These are phyloP conservation scores for Drosophila parabipectinata DNA, from an alignment of 1,140 invertebrate genomes.

Conservation along the genomic window DNA sequence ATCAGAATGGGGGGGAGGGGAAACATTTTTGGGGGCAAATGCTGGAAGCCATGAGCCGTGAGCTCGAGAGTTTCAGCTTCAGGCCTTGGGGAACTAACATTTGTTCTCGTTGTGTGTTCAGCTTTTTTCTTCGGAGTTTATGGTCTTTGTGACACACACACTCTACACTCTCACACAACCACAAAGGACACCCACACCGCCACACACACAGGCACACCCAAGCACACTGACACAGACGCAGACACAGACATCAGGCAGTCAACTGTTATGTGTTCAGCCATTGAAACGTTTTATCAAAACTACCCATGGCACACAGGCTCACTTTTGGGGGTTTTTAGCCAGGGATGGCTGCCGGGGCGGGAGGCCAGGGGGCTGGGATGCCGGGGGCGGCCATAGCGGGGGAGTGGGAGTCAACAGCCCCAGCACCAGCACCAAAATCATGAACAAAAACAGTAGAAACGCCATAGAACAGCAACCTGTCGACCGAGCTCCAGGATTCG, in stretches of 20 bases:
- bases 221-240: neutral
- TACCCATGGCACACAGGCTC: slow-evolving; percentile 58
- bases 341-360: too few relatives aligned
- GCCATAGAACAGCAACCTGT: slow-evolving; percentile 65
- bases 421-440: slow-evolving; percentile 5
- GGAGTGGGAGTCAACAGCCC: slow-evolving; percentile 10
- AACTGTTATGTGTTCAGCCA: slow-evolving; percentile 80
- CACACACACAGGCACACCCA: too few relatives aligned
- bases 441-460: slow-evolving; percentile 19
- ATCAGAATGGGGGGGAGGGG: neutral
- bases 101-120: slow-evolving; percentile 69
- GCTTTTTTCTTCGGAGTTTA: slow-evolving; percentile 62
- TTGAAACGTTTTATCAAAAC: slow-evolving; percentile 82
- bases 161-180: slow-evolving; percentile 26
- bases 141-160: slow-evolving; percentile 74
- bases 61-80: slow-evolving; percentile 24
- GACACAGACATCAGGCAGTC: slow-evolving; percentile 55
- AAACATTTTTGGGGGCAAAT: slow-evolving; percentile 1
- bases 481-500: slow-evolving; percentile 32
- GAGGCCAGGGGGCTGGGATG: neutral
- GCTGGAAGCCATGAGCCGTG: slow-evolving; percentile 47
- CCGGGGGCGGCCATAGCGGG: neutral
- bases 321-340: neutral
- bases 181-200: slow-evolving; percentile 3
- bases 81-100: slow-evolving; percentile 30